Evolutionary conservation across 2,113 vertebrate species (phyloP).

Genomic region (Dipodomys stephensi): DNA sequence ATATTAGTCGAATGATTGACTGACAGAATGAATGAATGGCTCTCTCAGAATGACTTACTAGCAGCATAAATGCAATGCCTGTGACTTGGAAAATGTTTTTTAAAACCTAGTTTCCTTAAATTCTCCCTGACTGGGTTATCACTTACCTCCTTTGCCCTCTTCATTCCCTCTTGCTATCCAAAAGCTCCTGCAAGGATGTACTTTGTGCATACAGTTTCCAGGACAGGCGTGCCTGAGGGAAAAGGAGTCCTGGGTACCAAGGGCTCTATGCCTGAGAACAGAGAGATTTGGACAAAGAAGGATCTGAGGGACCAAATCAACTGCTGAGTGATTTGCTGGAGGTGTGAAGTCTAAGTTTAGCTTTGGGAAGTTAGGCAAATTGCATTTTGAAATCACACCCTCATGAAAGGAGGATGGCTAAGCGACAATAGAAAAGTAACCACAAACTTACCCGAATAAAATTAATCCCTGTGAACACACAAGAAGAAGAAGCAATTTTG

Average conservation of each 20-base stretch:
- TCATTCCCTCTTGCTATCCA: background rate
- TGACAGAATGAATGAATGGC: background rate
- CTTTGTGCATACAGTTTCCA: background rate
- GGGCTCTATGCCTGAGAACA: background rate
- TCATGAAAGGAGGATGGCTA: background rate
- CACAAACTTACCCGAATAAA: background rate
- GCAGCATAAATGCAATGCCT: background rate
- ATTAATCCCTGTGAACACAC: background rate
- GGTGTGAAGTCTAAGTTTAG: background rate
- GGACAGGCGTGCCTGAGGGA: background rate
- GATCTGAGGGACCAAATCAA: background rate
- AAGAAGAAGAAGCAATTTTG: background rate
- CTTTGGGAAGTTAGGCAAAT: background rate
- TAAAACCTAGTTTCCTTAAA: background rate
- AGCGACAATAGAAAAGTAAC: background rate
- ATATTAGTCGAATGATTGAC: background rate
- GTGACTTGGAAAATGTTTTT: background rate
- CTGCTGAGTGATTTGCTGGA: background rate
- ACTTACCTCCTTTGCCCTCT: background rate
- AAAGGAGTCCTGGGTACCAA: background rate
- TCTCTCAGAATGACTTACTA: background rate
- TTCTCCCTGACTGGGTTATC: background rate
- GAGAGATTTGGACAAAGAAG: background rate
- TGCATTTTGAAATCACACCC: background rate
- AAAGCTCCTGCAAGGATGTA: background rate